Base-by-base conservation (phyloP, 2,797 vertebrate species). In the Sebastes diploproa region DNA sequence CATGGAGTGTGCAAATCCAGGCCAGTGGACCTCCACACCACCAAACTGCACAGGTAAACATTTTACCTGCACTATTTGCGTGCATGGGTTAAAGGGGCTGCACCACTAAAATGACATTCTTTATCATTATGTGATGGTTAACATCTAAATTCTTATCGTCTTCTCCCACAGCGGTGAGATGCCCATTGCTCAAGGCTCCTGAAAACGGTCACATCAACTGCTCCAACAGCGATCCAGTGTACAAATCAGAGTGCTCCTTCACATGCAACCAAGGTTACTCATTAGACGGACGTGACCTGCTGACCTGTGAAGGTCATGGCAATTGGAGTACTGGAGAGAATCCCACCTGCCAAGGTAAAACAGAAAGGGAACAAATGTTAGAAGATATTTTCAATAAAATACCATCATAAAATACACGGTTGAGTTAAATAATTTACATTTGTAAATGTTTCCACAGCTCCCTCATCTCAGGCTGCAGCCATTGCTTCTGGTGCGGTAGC, bases 341-440 rank as follows among this genome's bases (percentile, higher is more conserved):
- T 23, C 95, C 96, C 0, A 82, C 75, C 20, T 97, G 97, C 68
- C 65, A 88, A 93, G 95, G 95, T 96, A 93, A 85, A 80, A 23
- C 0, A 78, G 68, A 20, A 56, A n/a, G 10, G 0, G 0, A 50
- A 5, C 0, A 25, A 29, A 50, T 66, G 0, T 3, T 0, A 9
- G 7, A 25, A 9, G 1, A 52, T n/a, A 46, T n/a, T 36, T 16
- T 25, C 11, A 36, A 36, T 36, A 36, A 36, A 16, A 69, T 7
- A 10, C 1, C 1, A 7, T 1, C 25, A 14, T 56, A 2, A 32
- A 52, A 72, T 18, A 3, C 1, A 30, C 7, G 4, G 22, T 68
- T 64, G 5, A 46, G 14, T 25, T 54, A 30, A 30, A 56, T 56
- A 14, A 80, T 34, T 78, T 2, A 76, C 14, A 10, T n/a, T 50